phyloP scores from a whole-genome alignment of 2,888 invertebrate genomes.

The Pocota personata region DNA sequence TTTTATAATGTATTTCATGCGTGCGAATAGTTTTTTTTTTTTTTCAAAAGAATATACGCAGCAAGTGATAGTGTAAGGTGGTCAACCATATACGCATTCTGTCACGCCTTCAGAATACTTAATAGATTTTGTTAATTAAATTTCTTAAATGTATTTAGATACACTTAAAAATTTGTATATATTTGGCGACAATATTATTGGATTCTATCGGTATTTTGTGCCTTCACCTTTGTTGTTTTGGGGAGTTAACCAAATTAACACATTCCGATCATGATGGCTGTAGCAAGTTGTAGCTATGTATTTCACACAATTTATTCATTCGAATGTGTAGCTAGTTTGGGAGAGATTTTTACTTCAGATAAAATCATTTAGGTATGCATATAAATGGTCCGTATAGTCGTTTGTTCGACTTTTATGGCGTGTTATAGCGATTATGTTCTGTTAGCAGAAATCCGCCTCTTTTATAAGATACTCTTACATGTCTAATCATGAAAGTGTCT shows the following conservation, averaged over 20 bases:
- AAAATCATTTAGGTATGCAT: no score
- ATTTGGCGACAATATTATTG: not conserved
- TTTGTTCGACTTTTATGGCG: no score
- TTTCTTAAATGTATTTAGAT: conserved; percentile 13
- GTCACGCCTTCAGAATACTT: conserved; percentile 21
- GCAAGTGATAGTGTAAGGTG: conserved; percentile 3
- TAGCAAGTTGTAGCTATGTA: not conserved
- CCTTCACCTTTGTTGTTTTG: not conserved
- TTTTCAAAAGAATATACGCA: not conserved
- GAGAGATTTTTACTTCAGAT: not conserved
- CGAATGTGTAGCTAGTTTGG: not conserved
- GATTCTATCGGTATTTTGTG: not conserved
- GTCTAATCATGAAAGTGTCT: no score
- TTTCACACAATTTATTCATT: not conserved
- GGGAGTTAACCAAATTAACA: conserved; percentile 27
- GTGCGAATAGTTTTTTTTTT: not conserved
- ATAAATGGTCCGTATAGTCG: no score
- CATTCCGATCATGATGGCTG: not conserved
- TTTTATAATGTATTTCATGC: not conserved
- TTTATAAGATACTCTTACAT: no score
- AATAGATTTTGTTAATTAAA: conserved; percentile 20
- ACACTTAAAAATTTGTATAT: not conserved
- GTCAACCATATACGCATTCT: conserved; percentile 18
- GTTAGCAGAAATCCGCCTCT: no score
- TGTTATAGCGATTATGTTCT: no score